A percentile compares a stretch with the other conserved stretches of the same genome.
phyloP scores from a whole-genome alignment of 2,113 vertebrate genomes.

The Lates calcarifer region DNA sequence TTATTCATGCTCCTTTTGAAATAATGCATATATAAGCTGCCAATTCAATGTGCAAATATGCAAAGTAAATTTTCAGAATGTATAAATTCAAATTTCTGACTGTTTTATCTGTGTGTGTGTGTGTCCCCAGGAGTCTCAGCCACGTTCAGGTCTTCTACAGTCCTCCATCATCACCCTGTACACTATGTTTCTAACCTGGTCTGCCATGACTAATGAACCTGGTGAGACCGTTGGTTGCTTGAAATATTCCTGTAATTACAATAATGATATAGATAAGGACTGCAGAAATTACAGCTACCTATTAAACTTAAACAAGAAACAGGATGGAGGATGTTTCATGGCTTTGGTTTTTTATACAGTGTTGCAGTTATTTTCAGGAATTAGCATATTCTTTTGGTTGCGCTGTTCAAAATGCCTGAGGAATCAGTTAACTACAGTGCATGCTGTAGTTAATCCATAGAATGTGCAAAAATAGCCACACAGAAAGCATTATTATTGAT shows the following conservation, averaged over 20 bases:
- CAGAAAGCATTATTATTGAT: background rate
- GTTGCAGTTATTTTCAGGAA: no score
- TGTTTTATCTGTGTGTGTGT: slow-evolving; percentile 54
- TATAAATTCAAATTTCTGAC: background rate
- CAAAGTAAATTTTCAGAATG: background rate
- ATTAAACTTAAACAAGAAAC: background rate
- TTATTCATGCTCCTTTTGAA: background rate
- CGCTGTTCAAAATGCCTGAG: no score
- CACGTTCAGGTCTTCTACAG: slow-evolving; percentile 93
- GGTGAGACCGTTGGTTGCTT: slow-evolving; percentile 82
- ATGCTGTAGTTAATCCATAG: background rate
- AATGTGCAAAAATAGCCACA: background rate
- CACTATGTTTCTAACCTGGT: slow-evolving; percentile 96
- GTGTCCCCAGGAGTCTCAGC: slow-evolving; percentile 87
- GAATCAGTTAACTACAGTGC: no score
- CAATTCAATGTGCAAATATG: background rate
- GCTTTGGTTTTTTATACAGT: no score
- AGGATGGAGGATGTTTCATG: no score
- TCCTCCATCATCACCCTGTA: slow-evolving; percentile 95
- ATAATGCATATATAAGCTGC: background rate
- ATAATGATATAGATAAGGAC: background rate
- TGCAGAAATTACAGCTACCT: background rate
- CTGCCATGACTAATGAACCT: slow-evolving; percentile 95
- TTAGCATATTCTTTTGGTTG: background rate
- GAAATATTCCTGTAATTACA: background rate